Evolutionary conservation across 2,888 invertebrate species (phyloP).

Genomic region (Petrolisthes manimaculis): DNA sequence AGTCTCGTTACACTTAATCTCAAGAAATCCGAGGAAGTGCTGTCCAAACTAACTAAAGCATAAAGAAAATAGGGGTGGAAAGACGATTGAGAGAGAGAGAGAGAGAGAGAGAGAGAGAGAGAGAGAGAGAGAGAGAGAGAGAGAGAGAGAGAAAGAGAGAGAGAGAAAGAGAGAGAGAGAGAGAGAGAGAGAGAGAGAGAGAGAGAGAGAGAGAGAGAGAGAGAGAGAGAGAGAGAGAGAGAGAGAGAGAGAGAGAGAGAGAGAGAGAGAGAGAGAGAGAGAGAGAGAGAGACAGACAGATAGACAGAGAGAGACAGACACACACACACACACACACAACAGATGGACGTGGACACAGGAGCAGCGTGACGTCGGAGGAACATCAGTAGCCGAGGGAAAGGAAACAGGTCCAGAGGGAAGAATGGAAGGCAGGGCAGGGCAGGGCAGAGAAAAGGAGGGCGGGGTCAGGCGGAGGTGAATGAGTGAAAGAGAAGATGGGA

Average conservation of each 20-base stretch:
- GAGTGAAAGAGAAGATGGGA: background rate
- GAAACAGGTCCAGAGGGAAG: background rate
- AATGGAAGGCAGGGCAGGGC: background rate
- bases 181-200: background rate
- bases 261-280: background rate
- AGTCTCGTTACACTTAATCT: no score
- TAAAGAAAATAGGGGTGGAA: background rate
- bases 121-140: conserved; percentile 11
- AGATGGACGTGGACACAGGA: no score
- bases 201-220: background rate
- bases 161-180: conserved; percentile 2
- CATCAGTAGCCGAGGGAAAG: background rate
- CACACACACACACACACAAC: no score
- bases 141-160: conserved; percentile 19
- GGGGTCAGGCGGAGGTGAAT: background rate
- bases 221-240: background rate
- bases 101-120: conserved; percentile 19
- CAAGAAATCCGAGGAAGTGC: background rate
- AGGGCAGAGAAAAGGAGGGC: background rate
- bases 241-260: background rate
- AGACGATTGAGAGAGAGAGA: background rate
- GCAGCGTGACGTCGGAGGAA: background rate
- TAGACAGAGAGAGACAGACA: no score
- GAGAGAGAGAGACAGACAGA: no score
- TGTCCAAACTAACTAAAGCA: background rate